Evolutionary conservation across 2,113 vertebrate species (phyloP).

Genomic region (Dendrocopos noguchii): DNA sequence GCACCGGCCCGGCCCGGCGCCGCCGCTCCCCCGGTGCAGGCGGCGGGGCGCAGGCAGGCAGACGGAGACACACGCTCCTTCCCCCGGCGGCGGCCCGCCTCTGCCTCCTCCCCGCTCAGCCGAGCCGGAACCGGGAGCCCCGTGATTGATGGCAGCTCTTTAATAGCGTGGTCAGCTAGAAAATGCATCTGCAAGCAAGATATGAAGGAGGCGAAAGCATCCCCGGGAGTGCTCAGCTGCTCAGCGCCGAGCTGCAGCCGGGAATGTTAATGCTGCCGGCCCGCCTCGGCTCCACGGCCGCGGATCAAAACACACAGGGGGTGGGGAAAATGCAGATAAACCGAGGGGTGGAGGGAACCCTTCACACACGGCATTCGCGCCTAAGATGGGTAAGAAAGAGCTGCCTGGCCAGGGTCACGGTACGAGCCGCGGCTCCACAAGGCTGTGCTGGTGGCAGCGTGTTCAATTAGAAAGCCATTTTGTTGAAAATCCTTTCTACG

Average conservation of each 20-base stretch:
- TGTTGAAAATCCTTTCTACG: neutral
- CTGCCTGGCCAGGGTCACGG: neutral
- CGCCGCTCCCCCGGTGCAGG: neutral
- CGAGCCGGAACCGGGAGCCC: constrained; percentile 61
- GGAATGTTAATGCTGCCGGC: constrained; percentile 70
- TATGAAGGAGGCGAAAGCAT: constrained; percentile 54
- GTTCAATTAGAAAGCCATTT: constrained; percentile 44
- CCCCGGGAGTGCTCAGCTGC: constrained; percentile 70
- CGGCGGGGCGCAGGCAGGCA: neutral
- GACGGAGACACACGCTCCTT: neutral
- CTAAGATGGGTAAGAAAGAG: neutral
- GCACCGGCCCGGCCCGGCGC: constrained; percentile 45
- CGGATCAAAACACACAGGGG: neutral
- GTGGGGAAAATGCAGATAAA: constrained; percentile 59
- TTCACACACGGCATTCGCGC: neutral
- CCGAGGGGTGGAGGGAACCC: neutral
- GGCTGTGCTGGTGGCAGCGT: neutral
- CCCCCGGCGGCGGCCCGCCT: constrained; percentile 20
- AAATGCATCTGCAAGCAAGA: constrained; percentile 78
- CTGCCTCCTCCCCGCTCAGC: constrained; percentile 19
- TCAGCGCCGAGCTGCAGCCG: constrained; percentile 58
- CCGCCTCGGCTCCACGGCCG: neutral
- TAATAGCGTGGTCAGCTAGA: constrained; percentile 74
- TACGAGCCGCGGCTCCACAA: neutral
- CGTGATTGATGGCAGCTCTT: constrained; percentile 82